phyloP scores from a whole-genome alignment of 2,797 vertebrate species.

The Macropus fuliginosus region DNA sequence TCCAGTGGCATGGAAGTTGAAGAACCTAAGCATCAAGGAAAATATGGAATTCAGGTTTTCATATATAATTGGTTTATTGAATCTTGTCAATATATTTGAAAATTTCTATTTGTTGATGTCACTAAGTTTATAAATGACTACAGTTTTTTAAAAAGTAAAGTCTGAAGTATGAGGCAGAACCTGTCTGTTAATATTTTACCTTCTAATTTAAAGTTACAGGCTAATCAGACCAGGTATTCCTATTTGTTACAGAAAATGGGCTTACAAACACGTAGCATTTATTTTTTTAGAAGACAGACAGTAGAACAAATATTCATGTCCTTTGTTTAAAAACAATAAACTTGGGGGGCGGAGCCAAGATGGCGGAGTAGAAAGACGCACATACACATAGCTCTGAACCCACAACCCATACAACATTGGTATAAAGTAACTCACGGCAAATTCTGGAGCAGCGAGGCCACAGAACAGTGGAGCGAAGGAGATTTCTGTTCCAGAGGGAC shows the following conservation, averaged over 20 bases:
- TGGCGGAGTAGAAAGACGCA: fast-evolving
- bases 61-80: background rate
- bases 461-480: too few species aligned
- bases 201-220: background rate
- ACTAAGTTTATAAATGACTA: background rate
- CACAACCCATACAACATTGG: too few species aligned
- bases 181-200: background rate
- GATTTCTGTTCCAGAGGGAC: too few species aligned
- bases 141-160: background rate
- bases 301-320: background rate
- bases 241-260: background rate
- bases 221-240: background rate
- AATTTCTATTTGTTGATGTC: background rate
- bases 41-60: background rate
- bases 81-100: background rate
- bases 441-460: too few species aligned
- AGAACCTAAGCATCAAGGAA: background rate
- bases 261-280: background rate
- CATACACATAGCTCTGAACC: too few species aligned
- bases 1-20: background rate
- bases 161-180: background rate
- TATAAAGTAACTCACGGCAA: too few species aligned
- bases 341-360: background rate
- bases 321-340: background rate
- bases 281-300: background rate